These are phyloP conservation scores for Ophion ventricosus DNA, from an alignment of 2,888 invertebrate genomes.

Conservation along the genomic window DNA sequence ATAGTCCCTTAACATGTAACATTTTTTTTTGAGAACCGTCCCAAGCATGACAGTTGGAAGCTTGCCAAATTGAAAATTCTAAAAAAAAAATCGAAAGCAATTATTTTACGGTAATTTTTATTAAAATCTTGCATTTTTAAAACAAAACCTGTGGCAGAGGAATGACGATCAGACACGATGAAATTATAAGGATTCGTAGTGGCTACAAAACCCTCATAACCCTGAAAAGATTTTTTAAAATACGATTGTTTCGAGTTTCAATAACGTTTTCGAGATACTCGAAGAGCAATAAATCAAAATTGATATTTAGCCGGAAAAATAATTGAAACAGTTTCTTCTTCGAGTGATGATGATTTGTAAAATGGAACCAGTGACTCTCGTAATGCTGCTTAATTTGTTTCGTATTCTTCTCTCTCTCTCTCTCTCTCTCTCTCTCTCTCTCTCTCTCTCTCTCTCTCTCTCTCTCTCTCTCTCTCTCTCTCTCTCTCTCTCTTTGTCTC, in stretches of 20 bases:
- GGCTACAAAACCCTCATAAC: too few species aligned
- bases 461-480: conserved; percentile 14
- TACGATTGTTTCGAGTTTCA: too few species aligned
- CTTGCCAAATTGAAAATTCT: not conserved
- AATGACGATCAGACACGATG: not conserved
- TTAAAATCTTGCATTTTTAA: too few species aligned
- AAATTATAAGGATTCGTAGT: too few species aligned
- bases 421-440: conserved; percentile 11
- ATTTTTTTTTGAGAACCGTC: not conserved
- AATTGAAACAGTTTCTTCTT: conserved; percentile 2
- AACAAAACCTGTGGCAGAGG: too few species aligned
- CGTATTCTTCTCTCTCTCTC: conserved; percentile 2
- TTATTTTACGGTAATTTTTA: not conserved
- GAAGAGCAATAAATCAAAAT: not conserved
- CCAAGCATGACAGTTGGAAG: not conserved
- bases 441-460: conserved; percentile 10
- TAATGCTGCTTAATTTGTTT: conserved; percentile 28
- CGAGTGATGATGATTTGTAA: not conserved
- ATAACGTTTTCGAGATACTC: too few species aligned
- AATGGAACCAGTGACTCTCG: not conserved
- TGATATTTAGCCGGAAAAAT: not conserved
- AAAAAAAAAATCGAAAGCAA: too few species aligned
- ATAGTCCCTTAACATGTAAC: not conserved
- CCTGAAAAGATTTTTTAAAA: too few species aligned
- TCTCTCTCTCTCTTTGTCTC: conserved; percentile 5